Base-by-base conservation (phyloP, 2,797 vertebrate genomes). In the Chelon labrosus region DNA sequence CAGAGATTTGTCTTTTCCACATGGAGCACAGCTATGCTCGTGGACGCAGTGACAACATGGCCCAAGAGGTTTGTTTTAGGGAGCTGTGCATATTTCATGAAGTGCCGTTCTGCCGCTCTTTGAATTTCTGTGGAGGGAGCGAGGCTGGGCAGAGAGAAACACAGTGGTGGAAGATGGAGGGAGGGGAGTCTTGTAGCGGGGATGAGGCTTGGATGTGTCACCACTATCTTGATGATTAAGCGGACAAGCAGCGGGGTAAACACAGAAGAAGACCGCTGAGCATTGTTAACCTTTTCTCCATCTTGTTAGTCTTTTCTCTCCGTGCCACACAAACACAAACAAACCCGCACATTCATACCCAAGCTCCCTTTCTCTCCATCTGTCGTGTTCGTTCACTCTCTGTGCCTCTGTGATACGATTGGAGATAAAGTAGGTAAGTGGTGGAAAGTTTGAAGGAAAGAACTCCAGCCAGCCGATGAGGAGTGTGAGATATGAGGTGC, bases 21-120 rank as follows among this genome's bases (percentile, higher is more conserved):
- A 57, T 42, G 44, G 66, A 50, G 65, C 56, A 25, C 67, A 60
- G 77, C 80, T 69, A 59, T 82, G 74, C 82, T 80, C 82, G 78
- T 70, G 80, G 87, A 80, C 67, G 52, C 54, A 59, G 72, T 75
- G 80, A 86, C 84, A 82, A 57, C 38, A 10, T 62, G 87, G 65
- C 87, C 82, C 84, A 31, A 74, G 82, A 86, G 69, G 80, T 79
- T 91, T 87, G 84, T 84, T 91, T 91, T 85, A 69, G 85, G 84
- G 79, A 82, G 65, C 55, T 74, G 64, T 90, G 81, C 88, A 93
- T 93, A 87, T 92, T 94, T 89, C 75, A 91, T 93, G 80, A 93
- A 82, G 72, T 69, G 73, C 72, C 65, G 27, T 60, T 83, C 62
- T 64, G 57, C 50, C 14, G 27, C 65, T 85, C 85, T 89, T 88